Evolutionary conservation across 1,140 invertebrate species (phyloP).

Genomic region (Coelopa frigida): DNA sequence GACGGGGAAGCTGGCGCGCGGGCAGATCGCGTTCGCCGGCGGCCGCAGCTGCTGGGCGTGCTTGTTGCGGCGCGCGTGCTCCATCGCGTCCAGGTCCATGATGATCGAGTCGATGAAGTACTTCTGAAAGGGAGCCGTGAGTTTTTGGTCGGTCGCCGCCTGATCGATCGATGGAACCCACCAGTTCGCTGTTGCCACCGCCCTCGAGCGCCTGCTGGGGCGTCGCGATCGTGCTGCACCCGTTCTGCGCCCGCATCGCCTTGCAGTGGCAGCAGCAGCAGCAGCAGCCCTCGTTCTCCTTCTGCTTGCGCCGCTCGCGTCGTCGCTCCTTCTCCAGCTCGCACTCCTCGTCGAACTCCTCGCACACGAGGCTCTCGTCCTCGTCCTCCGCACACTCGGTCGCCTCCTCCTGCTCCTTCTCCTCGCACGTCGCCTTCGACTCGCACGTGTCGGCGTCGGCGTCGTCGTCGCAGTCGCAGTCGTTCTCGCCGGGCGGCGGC

Average conservation of each 20-base stretch:
- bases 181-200: slow-evolving; percentile 28
- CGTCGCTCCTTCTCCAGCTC: slow-evolving; percentile 13
- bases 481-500: background rate
- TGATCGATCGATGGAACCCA: too few relatives aligned
- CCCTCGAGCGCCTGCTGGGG: slow-evolving; percentile 20
- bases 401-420: too few relatives aligned
- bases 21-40: background rate
- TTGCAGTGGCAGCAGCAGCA: slow-evolving; percentile 28
- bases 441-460: background rate
- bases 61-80: slow-evolving; percentile 27
- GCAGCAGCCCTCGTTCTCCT: background rate
- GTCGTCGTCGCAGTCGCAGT: background rate
- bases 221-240: slow-evolving; percentile 25
- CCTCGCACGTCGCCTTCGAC: too few relatives aligned
- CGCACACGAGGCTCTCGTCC: too few relatives aligned
- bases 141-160: too few relatives aligned
- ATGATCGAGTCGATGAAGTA: slow-evolving; percentile 39
- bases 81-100: slow-evolving; percentile 33
- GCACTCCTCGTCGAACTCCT: background rate
- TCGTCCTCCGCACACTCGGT: too few relatives aligned
- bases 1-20: slow-evolving; percentile 27
- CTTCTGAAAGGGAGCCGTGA: too few relatives aligned
- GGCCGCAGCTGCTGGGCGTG: slow-evolving; percentile 15
- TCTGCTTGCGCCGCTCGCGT: background rate
- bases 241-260: slow-evolving; percentile 23